Evolutionary conservation across 2,113 vertebrate genomes (phyloP).

Genomic region (Onychostoma macrolepis): DNA sequence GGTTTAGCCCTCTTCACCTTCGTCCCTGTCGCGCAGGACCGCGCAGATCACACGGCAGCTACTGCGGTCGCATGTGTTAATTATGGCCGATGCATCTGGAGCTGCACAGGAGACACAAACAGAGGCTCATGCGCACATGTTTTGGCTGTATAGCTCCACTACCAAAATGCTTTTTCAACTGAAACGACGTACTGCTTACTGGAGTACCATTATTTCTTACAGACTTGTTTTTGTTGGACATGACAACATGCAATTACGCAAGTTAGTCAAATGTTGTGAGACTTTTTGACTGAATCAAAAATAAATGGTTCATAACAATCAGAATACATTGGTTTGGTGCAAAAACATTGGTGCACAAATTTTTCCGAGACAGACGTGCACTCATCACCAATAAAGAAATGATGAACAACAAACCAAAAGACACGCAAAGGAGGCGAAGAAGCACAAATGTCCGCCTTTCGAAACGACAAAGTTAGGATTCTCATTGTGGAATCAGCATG

Average conservation of each 20-base stretch:
- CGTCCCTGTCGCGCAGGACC: conserved; percentile 62
- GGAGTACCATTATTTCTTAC: not conserved
- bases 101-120: conserved; percentile 33
- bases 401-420: not conserved
- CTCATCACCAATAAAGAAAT: not conserved
- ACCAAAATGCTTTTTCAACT: not conserved
- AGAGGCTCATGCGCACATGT: conserved; percentile 6
- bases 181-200: not conserved
- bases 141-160: conserved; percentile 52
- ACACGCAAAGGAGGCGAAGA: not conserved
- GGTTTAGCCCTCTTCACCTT: conserved; percentile 38
- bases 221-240: not conserved
- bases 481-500: not conserved
- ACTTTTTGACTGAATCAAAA: not conserved
- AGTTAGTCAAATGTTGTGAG: not conserved
- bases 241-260: not conserved
- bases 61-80: conserved; percentile 71
- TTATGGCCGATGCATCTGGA: conserved; percentile 63
- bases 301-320: not conserved
- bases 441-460: not conserved
- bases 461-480: not conserved
- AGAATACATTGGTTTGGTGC: not conserved
- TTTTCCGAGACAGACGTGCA: not conserved
- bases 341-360: not conserved
- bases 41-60: conserved; percentile 58